Conservation (phyloP, 2,888 invertebrate genomes). For the Drosophila silvestris region DNA sequence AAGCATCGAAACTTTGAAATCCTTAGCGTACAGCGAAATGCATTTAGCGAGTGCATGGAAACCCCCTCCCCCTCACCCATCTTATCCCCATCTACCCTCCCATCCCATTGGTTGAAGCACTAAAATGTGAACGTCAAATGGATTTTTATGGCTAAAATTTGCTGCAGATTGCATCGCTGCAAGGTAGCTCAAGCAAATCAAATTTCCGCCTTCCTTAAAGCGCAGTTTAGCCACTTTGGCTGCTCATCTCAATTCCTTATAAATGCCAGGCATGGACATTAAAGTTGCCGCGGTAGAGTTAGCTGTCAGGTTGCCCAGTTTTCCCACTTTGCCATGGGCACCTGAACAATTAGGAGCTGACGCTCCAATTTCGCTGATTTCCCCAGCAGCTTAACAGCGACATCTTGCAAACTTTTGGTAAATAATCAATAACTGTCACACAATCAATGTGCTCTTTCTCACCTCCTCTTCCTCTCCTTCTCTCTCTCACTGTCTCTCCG, state of each 20-base stretch:
- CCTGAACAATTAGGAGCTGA: constrained; percentile 60
- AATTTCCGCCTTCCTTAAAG: constrained; percentile 68
- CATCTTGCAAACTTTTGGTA: constrained; percentile 36
- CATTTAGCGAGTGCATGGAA: constrained; percentile 42
- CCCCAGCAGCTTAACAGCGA: constrained; percentile 47
- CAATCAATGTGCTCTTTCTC: constrained; percentile 20
- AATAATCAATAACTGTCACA: constrained; percentile 76
- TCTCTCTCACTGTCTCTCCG: background rate
- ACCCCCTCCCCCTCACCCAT: background rate
- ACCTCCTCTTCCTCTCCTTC: no score
- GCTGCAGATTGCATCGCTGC: constrained; percentile 14
- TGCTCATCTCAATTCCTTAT: constrained; percentile 36
- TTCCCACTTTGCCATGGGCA: constrained; percentile 39
- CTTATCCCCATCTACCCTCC: background rate
- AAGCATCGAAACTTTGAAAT: constrained; percentile 52
- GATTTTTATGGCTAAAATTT: constrained; percentile 44
- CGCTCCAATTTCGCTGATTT: constrained; percentile 68
- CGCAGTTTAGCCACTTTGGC: constrained; percentile 51
- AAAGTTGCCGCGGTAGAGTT: constrained; percentile 47
- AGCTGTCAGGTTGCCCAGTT: constrained; percentile 10
- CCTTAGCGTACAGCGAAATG: constrained; percentile 55
- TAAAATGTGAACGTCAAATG: constrained; percentile 52
- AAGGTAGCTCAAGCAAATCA: constrained; percentile 58
- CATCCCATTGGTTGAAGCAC: constrained; percentile 6
- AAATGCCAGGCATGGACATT: constrained; percentile 31